These are phyloP conservation scores for Ursus arctos DNA, from an alignment of 2,113 vertebrate genomes.

Conservation along the genomic window DNA sequence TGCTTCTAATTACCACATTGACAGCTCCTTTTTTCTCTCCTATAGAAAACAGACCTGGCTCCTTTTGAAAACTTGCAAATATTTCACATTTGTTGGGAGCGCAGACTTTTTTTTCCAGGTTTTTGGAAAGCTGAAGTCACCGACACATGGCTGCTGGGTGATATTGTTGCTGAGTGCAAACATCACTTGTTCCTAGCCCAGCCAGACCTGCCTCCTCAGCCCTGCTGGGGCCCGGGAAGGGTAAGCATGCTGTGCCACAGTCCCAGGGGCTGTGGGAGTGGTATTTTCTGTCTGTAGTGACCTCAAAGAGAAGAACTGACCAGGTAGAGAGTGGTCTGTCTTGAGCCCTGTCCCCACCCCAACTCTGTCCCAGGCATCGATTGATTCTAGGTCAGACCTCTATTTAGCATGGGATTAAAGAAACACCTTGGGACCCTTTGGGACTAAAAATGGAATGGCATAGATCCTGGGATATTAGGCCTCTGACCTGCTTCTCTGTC, in stretches of 20 bases:
- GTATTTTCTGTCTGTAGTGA: neutral
- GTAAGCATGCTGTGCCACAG: neutral
- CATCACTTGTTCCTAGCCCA: neutral
- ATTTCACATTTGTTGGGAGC: constrained; percentile 58
- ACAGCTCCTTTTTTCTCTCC: neutral
- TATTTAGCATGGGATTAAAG: neutral
- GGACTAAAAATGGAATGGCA: neutral
- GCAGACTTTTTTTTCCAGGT: constrained; percentile 50
- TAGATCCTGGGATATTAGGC: neutral
- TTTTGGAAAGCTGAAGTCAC: constrained; percentile 39
- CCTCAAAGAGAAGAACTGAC: neutral
- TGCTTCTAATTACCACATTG: constrained; percentile 30
- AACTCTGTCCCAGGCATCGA: neutral
- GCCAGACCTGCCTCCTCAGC: neutral
- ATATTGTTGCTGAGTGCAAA: neutral
- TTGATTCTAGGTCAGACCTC: constrained; percentile 7
- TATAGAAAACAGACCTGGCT: constrained; percentile 35
- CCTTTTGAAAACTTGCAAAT: constrained; percentile 46
- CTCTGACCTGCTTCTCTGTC: neutral
- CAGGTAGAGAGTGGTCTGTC: neutral
- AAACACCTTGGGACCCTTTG: neutral
- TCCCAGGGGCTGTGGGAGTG: neutral
- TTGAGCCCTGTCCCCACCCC: neutral
- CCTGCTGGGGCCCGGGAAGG: neutral
- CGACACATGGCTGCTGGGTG: constrained; percentile 14